These are phyloP conservation scores for Dipodomys ordii DNA, from an alignment of 2,113 vertebrate species.

Conservation along the genomic window DNA sequence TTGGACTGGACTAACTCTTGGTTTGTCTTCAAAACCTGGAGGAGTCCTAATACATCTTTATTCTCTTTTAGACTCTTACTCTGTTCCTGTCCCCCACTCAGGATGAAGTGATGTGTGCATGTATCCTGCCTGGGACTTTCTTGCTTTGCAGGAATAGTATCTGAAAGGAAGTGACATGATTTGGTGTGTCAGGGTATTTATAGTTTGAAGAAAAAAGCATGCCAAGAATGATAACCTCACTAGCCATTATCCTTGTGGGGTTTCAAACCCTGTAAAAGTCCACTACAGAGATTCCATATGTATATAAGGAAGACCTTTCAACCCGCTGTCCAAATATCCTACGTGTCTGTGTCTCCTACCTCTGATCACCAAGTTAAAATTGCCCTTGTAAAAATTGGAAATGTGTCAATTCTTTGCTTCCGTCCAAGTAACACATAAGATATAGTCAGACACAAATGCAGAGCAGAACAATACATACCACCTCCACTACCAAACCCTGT, in stretches of 20 bases:
- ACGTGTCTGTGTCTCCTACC: background rate
- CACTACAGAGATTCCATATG: background rate
- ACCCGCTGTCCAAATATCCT: background rate
- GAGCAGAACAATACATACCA: background rate
- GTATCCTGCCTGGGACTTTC: background rate
- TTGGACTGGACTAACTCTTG: background rate
- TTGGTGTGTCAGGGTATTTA: background rate
- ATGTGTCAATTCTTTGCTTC: background rate
- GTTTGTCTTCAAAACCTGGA: background rate
- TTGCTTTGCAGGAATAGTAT: background rate
- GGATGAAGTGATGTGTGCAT: background rate
- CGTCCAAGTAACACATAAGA: constrained; percentile 9
- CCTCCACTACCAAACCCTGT: background rate
- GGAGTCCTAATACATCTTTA: background rate
- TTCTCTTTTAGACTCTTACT: background rate
- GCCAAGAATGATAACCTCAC: background rate
- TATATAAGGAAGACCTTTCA: background rate
- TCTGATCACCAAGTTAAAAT: background rate
- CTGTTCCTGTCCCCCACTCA: background rate
- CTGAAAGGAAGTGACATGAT: background rate
- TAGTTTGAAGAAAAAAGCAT: constrained; percentile 6
- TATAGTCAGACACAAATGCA: background rate
- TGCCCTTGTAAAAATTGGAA: background rate
- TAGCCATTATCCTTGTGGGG: background rate
- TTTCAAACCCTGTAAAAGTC: background rate